Base-by-base conservation (phyloP, 2,113 vertebrate species). In the Sigmodon hispidus region DNA sequence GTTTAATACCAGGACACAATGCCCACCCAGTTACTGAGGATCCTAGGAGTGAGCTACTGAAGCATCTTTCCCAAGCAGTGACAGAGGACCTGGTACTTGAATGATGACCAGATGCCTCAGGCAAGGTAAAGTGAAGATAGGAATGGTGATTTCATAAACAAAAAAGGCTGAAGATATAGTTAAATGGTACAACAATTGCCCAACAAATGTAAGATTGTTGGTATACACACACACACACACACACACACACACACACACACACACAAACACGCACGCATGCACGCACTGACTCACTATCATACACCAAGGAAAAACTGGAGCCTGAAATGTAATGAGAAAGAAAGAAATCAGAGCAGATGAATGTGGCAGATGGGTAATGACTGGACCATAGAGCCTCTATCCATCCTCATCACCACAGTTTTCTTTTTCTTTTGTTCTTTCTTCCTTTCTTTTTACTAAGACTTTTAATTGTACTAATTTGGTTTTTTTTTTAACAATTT, bases 71-170 rank as follows among this genome's bases (percentile, higher is more conserved):
- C 34, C 52, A 43, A 16, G 29, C 50, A 52, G 59, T 45, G 29
- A 81, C 83, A 70, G 19, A 76, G 50, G 4, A 24, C 31, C 59
- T 69, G 76, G 45, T 70, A 70, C 52, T 21, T 81, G 43, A 89
- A 52, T 61, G 59, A 91, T 4, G 40, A 70, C 40, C 63, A 50
- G 72, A 52, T 31, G 19, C 29, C 94, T 89, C 72, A 55, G 43
- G 55, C 61, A 93, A 77, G 69, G 34, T 48, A 70, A 55, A 75
- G 8, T 91, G 85, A 55, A 70, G 26, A 87, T 48, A 17, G 12
- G 15, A 59, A 81, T 90, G 73, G 24, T 43, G 80, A 87, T 61
- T 87, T 89, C 59, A 43, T 22, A 90, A 92, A 65, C 26, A 72
- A 67, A 17, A 65, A 67, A 50, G 45, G 67, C 19, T n/a, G n/a